Evolutionary conservation across 2,888 invertebrate species (phyloP).

Genomic region (Nymphalis urticae): DNA sequence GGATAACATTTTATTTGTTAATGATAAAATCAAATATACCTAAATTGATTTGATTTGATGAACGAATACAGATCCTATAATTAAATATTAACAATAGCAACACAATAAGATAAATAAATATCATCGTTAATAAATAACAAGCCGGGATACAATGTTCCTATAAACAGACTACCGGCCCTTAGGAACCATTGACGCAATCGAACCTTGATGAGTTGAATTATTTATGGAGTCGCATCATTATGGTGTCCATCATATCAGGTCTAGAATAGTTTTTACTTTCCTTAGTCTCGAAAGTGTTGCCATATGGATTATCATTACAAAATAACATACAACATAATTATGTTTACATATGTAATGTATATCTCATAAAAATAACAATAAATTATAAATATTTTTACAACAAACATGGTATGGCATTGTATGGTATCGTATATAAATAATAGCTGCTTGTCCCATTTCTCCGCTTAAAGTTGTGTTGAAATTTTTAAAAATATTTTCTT

Average conservation of each 20-base stretch:
- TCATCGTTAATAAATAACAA: constrained; percentile 24
- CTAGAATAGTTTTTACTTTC: neutral
- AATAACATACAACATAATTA: neutral
- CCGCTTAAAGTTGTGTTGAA: too few relatives aligned
- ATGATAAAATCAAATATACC: neutral
- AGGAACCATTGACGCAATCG: constrained; percentile 49
- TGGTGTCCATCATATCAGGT: constrained; percentile 45
- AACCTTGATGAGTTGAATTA: constrained; percentile 67
- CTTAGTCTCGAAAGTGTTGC: too few relatives aligned
- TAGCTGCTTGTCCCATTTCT: too few relatives aligned
- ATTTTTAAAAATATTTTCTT: too few relatives aligned
- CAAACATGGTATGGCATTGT: too few relatives aligned
- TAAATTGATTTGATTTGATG: neutral
- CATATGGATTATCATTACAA: neutral
- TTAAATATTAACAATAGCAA: neutral
- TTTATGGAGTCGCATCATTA: constrained; percentile 55
- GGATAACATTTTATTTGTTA: neutral
- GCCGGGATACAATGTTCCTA: constrained; percentile 24
- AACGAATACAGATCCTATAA: neutral
- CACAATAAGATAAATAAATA: constrained; percentile 11
- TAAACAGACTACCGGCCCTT: constrained; percentile 30
- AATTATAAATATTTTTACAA: neutral
- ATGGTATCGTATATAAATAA: too few relatives aligned
- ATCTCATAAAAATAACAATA: too few relatives aligned
- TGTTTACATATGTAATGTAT: neutral